These are phyloP conservation scores for Pseudococcus jackbeardsleyi DNA, from an alignment of 2,888 invertebrate species.

Conservation along the genomic window DNA sequence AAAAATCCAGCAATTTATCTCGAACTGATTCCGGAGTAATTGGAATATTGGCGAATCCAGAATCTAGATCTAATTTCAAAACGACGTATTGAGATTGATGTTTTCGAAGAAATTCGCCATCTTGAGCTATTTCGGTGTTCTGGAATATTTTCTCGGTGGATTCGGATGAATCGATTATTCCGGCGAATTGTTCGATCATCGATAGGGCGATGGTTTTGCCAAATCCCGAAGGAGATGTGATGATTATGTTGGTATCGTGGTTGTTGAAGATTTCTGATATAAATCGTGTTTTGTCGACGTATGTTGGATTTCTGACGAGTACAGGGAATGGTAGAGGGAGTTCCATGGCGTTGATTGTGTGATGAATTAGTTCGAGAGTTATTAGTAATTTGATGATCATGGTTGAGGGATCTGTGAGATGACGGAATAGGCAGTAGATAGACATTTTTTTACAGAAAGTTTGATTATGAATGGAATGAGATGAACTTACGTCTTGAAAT, in stretches of 20 bases:
- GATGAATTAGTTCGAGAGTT: not conserved
- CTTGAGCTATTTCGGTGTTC: not conserved
- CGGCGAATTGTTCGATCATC: not conserved
- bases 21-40: not conserved
- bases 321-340: not conserved
- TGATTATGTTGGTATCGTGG: not conserved
- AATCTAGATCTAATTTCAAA: not conserved
- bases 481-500: too few species aligned
- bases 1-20: not conserved
- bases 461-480: too few species aligned
- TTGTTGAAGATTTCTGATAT: not conserved
- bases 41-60: not conserved
- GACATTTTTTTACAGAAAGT: too few species aligned
- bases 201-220: not conserved
- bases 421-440: not conserved
- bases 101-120: not conserved
- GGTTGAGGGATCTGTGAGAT: not conserved
- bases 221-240: not conserved
- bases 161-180: not conserved
- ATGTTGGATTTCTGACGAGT: not conserved
- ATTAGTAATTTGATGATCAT: not conserved
- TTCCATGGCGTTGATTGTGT: not conserved
- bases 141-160: not conserved
- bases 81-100: constrained; percentile 5
- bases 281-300: not conserved